These are phyloP conservation scores for Bufotes viridis DNA, from an alignment of 2,797 vertebrate species.

Conservation along the genomic window DNA sequence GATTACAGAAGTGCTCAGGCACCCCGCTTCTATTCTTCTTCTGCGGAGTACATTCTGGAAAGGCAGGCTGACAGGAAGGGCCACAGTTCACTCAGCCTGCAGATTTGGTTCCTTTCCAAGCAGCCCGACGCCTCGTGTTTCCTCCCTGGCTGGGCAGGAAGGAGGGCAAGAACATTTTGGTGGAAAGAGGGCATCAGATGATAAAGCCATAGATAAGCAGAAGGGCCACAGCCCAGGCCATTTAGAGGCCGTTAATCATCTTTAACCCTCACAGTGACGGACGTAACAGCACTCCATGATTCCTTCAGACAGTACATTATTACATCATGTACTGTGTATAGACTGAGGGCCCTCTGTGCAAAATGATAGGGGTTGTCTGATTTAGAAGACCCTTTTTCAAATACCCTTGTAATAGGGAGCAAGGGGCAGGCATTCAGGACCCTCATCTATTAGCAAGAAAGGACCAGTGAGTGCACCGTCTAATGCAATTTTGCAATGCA, in stretches of 20 bases:
- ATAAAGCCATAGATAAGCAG: slow-evolving; percentile 47
- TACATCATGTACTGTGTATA: not conserved
- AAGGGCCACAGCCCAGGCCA: not conserved
- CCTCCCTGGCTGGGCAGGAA: slow-evolving; percentile 44
- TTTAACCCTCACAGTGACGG: slow-evolving; percentile 5
- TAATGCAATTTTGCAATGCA: too few relatives aligned
- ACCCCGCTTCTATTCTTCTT: slow-evolving; percentile 55
- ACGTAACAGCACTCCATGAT: not conserved
- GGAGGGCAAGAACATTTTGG: slow-evolving; percentile 9
- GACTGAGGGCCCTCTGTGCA: not conserved
- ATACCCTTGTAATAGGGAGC: too few relatives aligned
- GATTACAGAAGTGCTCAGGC: not conserved
- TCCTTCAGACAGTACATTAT: not conserved
- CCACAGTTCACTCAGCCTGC: slow-evolving; percentile 44
- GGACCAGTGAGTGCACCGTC: too few relatives aligned
- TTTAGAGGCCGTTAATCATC: slow-evolving; percentile 24
- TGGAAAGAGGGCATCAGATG: slow-evolving; percentile 28
- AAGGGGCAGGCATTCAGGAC: too few relatives aligned
- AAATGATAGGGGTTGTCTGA: not conserved
- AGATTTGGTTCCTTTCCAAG: slow-evolving; percentile 52
- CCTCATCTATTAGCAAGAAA: too few relatives aligned
- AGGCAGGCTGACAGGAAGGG: slow-evolving; percentile 67
- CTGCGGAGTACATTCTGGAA: slow-evolving; percentile 61
- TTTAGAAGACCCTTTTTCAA: not conserved
- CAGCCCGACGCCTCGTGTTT: slow-evolving; percentile 34